A percentile compares a stretch with the other conserved stretches of the same genome.
Evolutionary conservation across 1,140 invertebrate genomes (phyloP).

Genomic region (Gonatopus flavifemur): DNA sequence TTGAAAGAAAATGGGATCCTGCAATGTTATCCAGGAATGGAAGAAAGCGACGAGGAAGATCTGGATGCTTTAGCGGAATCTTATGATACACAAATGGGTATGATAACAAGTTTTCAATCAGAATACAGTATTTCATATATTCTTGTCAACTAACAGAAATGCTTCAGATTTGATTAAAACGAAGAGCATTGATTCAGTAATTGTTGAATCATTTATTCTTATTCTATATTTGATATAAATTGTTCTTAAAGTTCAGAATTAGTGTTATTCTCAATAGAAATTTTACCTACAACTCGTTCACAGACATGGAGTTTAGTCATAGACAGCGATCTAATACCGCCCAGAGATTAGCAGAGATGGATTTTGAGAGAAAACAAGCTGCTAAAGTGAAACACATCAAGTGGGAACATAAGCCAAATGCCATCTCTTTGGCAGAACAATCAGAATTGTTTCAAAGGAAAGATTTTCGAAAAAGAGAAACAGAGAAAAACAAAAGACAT

Average conservation of each 20-base stretch:
- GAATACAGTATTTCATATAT: constrained; percentile 16
- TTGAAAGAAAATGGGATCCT: constrained; percentile 58
- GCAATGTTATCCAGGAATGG: constrained; percentile 74
- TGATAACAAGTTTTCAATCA: too few species aligned
- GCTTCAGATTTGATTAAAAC: not conserved
- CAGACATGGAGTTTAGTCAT: constrained; percentile 61
- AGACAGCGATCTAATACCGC: constrained; percentile 86
- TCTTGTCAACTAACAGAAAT: constrained; percentile 3
- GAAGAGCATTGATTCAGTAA: not conserved
- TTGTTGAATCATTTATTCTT: not conserved
- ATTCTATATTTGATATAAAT: not conserved
- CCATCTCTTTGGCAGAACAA: constrained; percentile 63
- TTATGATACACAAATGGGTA: constrained; percentile 72
- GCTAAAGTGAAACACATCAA: constrained; percentile 78
- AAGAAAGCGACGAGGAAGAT: constrained; percentile 76
- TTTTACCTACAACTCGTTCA: not conserved
- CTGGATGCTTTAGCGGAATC: constrained; percentile 67
- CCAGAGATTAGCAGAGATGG: constrained; percentile 85
- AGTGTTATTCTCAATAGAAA: constrained; percentile 11
- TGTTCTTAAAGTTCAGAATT: constrained; percentile 3
- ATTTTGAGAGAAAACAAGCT: constrained; percentile 79
- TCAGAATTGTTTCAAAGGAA: constrained; percentile 69
- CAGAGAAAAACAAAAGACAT: constrained; percentile 47
- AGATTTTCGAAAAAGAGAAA: constrained; percentile 56
- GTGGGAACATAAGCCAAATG: constrained; percentile 66